These are phyloP conservation scores for Plodia interpunctella DNA, from an alignment of 1,140 invertebrate genomes.

Conservation along the genomic window DNA sequence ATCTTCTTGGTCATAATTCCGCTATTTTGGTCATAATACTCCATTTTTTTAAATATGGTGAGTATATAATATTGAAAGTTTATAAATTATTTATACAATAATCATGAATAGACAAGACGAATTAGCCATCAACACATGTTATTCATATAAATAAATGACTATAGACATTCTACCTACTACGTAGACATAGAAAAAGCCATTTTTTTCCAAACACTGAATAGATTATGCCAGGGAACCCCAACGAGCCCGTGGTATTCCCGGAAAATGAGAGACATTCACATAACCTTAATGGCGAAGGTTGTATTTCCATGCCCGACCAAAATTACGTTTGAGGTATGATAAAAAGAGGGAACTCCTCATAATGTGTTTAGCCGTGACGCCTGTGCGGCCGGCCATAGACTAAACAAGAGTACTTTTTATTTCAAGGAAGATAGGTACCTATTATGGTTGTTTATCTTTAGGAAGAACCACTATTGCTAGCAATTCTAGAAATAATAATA, in stretches of 20 bases:
- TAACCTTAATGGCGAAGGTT: conserved; percentile 21
- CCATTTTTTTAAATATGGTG: too few relatives aligned
- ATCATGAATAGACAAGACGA: too few relatives aligned
- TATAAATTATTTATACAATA: too few relatives aligned
- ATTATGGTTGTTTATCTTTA: too few relatives aligned
- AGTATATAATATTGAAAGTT: too few relatives aligned
- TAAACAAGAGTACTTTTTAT: conserved; percentile 16
- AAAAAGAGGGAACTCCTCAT: conserved; percentile 48
- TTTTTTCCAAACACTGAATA: background rate
- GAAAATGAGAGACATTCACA: conserved; percentile 18
- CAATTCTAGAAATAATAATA: too few relatives aligned
- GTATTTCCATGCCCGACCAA: conserved; percentile 26
- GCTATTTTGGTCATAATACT: too few relatives aligned
- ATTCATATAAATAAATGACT: too few relatives aligned
- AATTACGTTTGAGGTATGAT: conserved; percentile 34
- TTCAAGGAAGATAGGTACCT: background rate
- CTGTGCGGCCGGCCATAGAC: conserved; percentile 33
- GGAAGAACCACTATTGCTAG: too few relatives aligned
- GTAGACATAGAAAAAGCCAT: background rate
- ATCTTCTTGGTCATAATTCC: too few relatives aligned
- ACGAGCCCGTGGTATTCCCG: conserved; percentile 9
- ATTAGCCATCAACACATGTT: too few relatives aligned
- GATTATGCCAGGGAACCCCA: conserved; percentile 4
- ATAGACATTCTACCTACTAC: too few relatives aligned
- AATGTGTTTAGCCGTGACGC: conserved; percentile 50